A percentile compares a stretch with the other conserved stretches of the same genome.
phyloP scores from a whole-genome alignment of 2,888 invertebrate genomes.

The Eugnorisma glareosa region DNA sequence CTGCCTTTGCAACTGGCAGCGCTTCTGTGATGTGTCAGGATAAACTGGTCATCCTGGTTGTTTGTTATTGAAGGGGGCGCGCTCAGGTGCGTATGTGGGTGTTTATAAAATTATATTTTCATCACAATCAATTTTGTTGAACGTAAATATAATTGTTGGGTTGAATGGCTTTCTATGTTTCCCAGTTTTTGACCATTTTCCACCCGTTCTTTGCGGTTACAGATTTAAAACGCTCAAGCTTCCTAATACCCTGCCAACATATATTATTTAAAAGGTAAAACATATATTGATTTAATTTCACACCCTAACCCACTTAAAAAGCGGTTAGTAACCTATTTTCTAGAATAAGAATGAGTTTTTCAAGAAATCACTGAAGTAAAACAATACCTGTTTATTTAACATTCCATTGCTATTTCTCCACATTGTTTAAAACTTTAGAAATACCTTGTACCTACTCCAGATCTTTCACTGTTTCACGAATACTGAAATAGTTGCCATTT shows the following conservation, averaged over 20 bases:
- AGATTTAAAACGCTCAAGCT: background rate
- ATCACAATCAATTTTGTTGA: slow-evolving; percentile 16
- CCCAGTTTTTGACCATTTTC: background rate
- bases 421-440: slow-evolving; percentile 38
- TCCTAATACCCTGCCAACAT: background rate
- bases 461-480: slow-evolving; percentile 14
- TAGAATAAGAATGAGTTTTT: slow-evolving; percentile 28
- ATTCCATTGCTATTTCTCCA: slow-evolving; percentile 33
- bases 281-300: background rate
- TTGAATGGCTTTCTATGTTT: slow-evolving; percentile 12
- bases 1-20: slow-evolving; percentile 1
- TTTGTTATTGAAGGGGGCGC: slow-evolving; percentile 41
- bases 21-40: slow-evolving; percentile 5
- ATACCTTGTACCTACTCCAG: slow-evolving; percentile 38
- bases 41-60: slow-evolving; percentile 10
- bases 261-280: background rate
- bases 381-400: slow-evolving; percentile 37
- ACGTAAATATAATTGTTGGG: slow-evolving; percentile 21
- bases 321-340: background rate
- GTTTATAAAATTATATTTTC: slow-evolving; percentile 45
- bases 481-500: slow-evolving; percentile 12
- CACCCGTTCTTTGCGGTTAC: background rate
- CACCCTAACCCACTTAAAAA: background rate
- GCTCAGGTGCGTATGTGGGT: slow-evolving; percentile 11
- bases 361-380: slow-evolving; percentile 11